Base-by-base conservation (phyloP, 2,888 invertebrate genomes). In the Pristionchus fissidentatus region DNA sequence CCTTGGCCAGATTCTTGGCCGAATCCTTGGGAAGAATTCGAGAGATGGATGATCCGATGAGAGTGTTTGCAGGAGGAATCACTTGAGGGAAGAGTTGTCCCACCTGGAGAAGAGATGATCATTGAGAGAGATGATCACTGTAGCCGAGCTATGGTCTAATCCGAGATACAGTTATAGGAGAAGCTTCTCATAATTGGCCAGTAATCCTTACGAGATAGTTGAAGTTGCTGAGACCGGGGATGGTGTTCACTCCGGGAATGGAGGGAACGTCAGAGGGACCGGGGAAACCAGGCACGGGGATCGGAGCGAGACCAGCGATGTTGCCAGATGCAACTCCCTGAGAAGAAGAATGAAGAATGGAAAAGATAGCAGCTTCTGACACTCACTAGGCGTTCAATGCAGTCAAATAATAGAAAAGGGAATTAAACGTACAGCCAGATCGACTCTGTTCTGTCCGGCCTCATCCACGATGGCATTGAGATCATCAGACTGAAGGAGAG, bases 241-340 rank as follows among this genome's bases (percentile, higher is more conserved):
- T 92, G 8, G 92, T 92, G 87, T 92, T 92, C 52, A 92, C 92
- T 73, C 92, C 92, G 82, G 92, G 92, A 26, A 92, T 91, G 5
- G 88, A 87, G 66, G 92, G 92, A 7, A 89, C 88, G 55, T 92
- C 92, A 55, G 89, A 89, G 49, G 91, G 91, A 73, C 90, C 90
- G 73, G 90, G 90, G 84, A 90, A 91, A 35, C 92, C 92, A 83
- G 91, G 91, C 35, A 91, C 91, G 32, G 91, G 91, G 35, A 92
- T 92, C n/a, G 92, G 92, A 1, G 92, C 92, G 38, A 92, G 86
- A 38, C 91, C 92, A 55, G 91, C 90, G 49, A 92, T 90, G 75
- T 87, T 85, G 29, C 91, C 91, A 43, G 85, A 85, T 22, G 90
- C 85, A 43, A 90, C 66, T 52, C 91, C 90, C 83, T 70, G 62